These are phyloP conservation scores for Dione juno DNA, from an alignment of 2,888 invertebrate species.

Conservation along the genomic window DNA sequence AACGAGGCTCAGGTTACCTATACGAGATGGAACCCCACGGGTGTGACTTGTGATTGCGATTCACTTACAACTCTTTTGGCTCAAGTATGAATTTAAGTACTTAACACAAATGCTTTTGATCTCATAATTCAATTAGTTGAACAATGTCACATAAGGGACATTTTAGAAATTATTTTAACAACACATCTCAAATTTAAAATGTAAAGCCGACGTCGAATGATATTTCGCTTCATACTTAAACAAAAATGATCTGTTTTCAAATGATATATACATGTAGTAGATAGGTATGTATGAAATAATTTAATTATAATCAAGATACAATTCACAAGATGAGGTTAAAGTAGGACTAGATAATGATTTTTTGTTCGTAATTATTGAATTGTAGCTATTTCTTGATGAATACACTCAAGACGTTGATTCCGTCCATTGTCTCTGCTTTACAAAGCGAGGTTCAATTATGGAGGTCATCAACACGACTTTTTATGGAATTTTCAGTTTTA, in stretches of 20 bases:
- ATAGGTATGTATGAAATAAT: too few relatives aligned
- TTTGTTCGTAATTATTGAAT: constrained; percentile 33
- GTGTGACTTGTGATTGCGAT: constrained; percentile 57
- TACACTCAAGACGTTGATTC: constrained; percentile 66
- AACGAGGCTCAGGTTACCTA: constrained; percentile 77
- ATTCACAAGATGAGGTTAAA: neutral
- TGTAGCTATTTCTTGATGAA: constrained; percentile 62
- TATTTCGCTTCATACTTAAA: too few relatives aligned
- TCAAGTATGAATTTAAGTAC: constrained; percentile 44
- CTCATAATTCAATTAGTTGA: constrained; percentile 43
- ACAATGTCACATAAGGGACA: neutral
- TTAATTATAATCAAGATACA: neutral
- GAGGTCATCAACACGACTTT: constrained; percentile 83
- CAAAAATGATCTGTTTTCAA: neutral
- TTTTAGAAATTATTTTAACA: neutral
- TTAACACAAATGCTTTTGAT: constrained; percentile 47
- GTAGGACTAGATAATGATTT: neutral
- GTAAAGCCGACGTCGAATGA: neutral
- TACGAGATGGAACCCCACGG: constrained; percentile 64
- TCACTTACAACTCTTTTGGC: constrained; percentile 69
- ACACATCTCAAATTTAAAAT: neutral
- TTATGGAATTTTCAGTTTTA: constrained; percentile 82
- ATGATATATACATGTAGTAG: too few relatives aligned
- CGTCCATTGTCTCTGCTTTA: constrained; percentile 79
- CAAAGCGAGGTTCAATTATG: constrained; percentile 78